Conservation (phyloP, 2,113 vertebrate genomes). For the Bufo gargarizans region DNA sequence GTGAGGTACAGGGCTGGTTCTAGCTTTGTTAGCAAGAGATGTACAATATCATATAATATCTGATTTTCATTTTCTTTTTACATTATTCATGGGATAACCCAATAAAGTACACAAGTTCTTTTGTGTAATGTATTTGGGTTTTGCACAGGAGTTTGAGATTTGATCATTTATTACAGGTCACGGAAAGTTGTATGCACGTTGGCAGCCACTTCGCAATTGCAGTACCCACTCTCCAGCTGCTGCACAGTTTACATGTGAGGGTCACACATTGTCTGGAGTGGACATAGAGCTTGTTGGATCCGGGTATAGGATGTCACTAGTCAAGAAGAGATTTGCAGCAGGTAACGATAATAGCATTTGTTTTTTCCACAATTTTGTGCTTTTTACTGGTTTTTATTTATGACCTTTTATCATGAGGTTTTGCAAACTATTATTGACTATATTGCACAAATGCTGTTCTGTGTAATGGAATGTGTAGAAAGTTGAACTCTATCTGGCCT, state of each 20-base stretch:
- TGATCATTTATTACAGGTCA: constrained; percentile 69
- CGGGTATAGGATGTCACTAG: constrained; percentile 91
- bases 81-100: too few species aligned
- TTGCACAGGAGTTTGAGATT: background rate
- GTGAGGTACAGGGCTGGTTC: too few species aligned
- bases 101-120: background rate
- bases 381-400: too few species aligned
- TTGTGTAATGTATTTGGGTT: background rate
- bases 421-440: too few species aligned
- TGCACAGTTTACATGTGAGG: constrained; percentile 91
- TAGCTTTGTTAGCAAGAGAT: too few species aligned
- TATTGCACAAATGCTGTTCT: too few species aligned
- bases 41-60: too few species aligned
- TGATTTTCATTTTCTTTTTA: too few species aligned
- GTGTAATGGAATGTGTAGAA: too few species aligned
- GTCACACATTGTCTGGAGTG: constrained; percentile 84
- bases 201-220: constrained; percentile 84
- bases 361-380: too few species aligned
- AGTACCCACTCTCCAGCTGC: constrained; percentile 85
- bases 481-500: too few species aligned
- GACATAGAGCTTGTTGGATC: constrained; percentile 86
- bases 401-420: too few species aligned
- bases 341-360: constrained; percentile 69
- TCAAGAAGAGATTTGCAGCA: constrained; percentile 95
- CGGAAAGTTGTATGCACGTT: constrained; percentile 83